Conservation (phyloP, 2,888 invertebrate genomes). For the Caradrina clavipalpis region DNA sequence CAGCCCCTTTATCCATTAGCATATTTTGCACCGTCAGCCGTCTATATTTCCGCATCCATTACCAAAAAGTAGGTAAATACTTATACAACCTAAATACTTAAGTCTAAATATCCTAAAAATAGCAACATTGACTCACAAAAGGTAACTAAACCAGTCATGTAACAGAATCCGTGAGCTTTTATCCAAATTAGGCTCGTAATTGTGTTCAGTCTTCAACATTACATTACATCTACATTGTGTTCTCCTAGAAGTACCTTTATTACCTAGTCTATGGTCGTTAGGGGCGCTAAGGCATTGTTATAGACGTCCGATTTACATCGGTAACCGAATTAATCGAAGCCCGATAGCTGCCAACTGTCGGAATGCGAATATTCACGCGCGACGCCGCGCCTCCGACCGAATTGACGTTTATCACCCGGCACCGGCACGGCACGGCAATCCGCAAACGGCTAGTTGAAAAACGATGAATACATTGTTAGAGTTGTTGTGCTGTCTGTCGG, state of each 20-base stretch:
- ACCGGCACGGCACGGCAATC: neutral
- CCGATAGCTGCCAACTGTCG: conserved; percentile 28
- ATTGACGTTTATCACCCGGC: conserved; percentile 30
- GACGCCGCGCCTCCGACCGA: neutral
- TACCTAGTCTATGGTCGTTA: neutral
- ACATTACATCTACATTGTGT: neutral
- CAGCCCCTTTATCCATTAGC: too few relatives aligned
- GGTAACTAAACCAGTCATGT: too few relatives aligned
- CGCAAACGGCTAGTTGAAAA: conserved; percentile 6
- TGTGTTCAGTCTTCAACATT: neutral
- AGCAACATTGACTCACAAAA: too few relatives aligned
- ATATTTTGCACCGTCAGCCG: too few relatives aligned
- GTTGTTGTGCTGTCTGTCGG: neutral
- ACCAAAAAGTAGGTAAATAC: too few relatives aligned
- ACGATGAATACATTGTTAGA: neutral
- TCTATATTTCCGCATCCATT: too few relatives aligned
- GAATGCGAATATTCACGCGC: conserved; percentile 16
- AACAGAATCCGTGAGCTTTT: too few relatives aligned
- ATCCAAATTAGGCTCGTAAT: conserved; percentile 8
- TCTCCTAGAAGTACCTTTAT: conserved; percentile 8
- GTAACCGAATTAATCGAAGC: conserved; percentile 25
- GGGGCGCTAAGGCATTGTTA: conserved; percentile 4
- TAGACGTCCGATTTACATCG: conserved; percentile 14
- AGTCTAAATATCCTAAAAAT: too few relatives aligned
- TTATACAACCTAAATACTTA: too few relatives aligned